These are phyloP conservation scores for Ascidia mentula DNA, from an alignment of 23 tunicate genomes.

Conservation along the genomic window DNA sequence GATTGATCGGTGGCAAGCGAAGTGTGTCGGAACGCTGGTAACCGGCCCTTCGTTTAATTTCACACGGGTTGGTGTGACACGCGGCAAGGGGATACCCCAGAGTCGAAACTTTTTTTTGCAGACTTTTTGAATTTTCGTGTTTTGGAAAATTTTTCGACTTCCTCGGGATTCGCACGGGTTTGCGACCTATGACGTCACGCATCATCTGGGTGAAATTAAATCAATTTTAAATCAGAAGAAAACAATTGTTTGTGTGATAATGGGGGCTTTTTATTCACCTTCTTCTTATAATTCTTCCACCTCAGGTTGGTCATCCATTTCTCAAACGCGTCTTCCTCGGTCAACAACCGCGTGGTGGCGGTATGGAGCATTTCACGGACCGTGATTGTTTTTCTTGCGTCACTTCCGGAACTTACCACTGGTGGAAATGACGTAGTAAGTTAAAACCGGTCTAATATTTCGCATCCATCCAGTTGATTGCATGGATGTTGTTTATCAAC, in stretches of 20 bases:
- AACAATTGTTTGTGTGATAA: neutral
- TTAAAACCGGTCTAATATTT: too few relatives aligned
- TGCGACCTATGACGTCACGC: neutral
- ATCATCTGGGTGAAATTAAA: neutral
- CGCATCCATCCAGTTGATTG: too few relatives aligned
- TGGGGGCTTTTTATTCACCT: slow-evolving; percentile 30
- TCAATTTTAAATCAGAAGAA: neutral
- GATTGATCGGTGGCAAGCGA: slow-evolving; percentile 22
- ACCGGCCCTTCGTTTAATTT: slow-evolving; percentile 8
- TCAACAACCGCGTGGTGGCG: slow-evolving; percentile 48
- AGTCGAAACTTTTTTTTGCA: neutral
- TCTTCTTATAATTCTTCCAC: slow-evolving; percentile 83
- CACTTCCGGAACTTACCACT: slow-evolving; percentile 16
- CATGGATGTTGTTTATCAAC: slow-evolving; percentile 8
- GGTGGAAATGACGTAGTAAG: too few relatives aligned
- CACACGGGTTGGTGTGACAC: neutral
- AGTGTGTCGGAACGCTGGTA: slow-evolving; percentile 15
- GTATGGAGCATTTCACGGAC: slow-evolving; percentile 45
- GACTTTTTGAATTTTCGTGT: too few relatives aligned
- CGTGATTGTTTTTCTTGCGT: slow-evolving; percentile 18
- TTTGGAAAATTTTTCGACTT: neutral
- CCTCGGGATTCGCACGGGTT: neutral
- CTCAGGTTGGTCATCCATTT: slow-evolving; percentile 80
- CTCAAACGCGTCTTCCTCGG: slow-evolving; percentile 67
- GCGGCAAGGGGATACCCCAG: slow-evolving; percentile 26